These are phyloP conservation scores for Caenorhabditis plicata DNA, from an alignment of 2,888 invertebrate species.

Conservation along the genomic window DNA sequence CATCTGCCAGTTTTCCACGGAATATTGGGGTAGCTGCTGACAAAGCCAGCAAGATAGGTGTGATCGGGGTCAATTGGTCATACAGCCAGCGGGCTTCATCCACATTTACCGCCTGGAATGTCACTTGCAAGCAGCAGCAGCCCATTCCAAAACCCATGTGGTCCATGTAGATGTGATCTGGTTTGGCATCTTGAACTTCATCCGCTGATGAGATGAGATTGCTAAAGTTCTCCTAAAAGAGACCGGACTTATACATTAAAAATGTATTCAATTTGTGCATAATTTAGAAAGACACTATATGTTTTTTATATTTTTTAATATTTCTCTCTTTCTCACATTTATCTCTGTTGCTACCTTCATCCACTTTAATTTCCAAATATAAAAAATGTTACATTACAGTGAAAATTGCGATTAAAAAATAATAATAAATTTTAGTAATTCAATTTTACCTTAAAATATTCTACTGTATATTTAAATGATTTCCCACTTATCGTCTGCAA, in stretches of 20 bases:
- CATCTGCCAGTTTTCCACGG: conserved; percentile 82
- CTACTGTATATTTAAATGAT: too few relatives aligned
- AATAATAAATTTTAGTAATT: too few relatives aligned
- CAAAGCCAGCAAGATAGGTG: conserved; percentile 95
- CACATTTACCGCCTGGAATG: conserved; percentile 87
- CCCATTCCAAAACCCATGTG: conserved; percentile 99
- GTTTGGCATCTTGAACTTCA: conserved; percentile 73
- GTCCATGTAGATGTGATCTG: conserved; percentile 94
- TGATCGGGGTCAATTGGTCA: conserved; percentile 92
- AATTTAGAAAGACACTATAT: too few relatives aligned
- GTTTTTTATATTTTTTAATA: too few relatives aligned
- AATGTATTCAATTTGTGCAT: not conserved
- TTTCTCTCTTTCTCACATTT: too few relatives aligned
- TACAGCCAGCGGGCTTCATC: conserved; percentile 91
- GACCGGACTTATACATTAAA: not conserved
- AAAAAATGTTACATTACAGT: too few relatives aligned
- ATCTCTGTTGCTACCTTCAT: too few relatives aligned
- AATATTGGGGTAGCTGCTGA: conserved; percentile 94
- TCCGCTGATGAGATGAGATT: conserved; percentile 40
- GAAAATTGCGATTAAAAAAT: too few relatives aligned
- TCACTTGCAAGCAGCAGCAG: conserved; percentile 71
- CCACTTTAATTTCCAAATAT: too few relatives aligned
- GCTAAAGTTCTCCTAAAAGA: conserved; percentile 73
- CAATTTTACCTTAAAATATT: too few relatives aligned
- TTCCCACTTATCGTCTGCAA: too few relatives aligned